Evolutionary conservation across 2,797 vertebrate species (phyloP).

Genomic region (Coracias cyanogaster): DNA sequence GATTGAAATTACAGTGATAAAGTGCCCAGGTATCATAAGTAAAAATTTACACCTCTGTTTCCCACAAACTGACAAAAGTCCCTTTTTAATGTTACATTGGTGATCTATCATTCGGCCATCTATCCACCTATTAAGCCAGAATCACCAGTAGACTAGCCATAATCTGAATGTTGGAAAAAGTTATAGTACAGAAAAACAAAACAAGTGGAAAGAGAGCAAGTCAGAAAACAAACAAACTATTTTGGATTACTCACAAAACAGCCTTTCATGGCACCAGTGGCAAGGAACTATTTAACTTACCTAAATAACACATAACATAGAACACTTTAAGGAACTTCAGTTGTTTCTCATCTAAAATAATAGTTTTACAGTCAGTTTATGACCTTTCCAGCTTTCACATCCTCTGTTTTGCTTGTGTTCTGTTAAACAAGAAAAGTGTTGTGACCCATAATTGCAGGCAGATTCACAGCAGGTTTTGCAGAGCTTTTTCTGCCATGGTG

Average conservation of each 20-base stretch:
- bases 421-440: constrained; percentile 90
- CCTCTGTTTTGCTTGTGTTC: constrained; percentile 81
- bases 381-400: constrained; percentile 78
- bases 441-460: constrained; percentile 91
- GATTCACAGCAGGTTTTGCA: constrained; percentile 90
- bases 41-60: background rate
- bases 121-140: background rate
- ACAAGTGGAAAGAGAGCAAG: background rate
- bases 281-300: background rate
- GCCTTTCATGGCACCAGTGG: background rate
- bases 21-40: background rate
- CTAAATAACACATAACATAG: background rate
- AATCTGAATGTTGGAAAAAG: background rate
- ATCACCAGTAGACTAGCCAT: background rate
- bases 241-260: background rate
- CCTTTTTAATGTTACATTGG: background rate
- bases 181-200: background rate
- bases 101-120: background rate
- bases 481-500: constrained; percentile 84
- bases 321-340: background rate
- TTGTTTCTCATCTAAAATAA: constrained; percentile 24
- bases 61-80: background rate
- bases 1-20: background rate
- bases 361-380: constrained; percentile 70
- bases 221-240: background rate